A percentile compares a stretch with the other conserved stretches of the same genome.
These are phyloP conservation scores for Drosophila erecta DNA, from an alignment of 1,140 invertebrate genomes.

Conservation along the genomic window DNA sequence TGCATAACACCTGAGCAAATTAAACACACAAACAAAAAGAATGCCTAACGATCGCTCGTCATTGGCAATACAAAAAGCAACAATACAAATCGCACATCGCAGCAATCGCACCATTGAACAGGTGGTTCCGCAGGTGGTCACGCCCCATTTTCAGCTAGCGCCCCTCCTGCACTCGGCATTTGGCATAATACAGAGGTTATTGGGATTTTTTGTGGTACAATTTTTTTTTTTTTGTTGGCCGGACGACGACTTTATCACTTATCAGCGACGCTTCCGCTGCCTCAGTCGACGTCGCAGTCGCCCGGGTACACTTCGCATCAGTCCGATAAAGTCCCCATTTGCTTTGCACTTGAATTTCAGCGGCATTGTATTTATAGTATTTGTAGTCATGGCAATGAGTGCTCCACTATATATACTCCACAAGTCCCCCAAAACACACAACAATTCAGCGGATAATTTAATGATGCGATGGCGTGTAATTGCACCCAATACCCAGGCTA, in stretches of 20 bases:
- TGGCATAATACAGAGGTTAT: conserved; percentile 7
- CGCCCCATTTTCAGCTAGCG: conserved; percentile 44
- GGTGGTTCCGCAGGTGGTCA: conserved; percentile 60
- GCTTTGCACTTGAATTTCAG: conserved; percentile 74
- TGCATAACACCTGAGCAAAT: conserved; percentile 82
- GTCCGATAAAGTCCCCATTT: conserved; percentile 58
- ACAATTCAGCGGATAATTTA: conserved; percentile 8
- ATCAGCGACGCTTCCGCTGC: conserved; percentile 67
- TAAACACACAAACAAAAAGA: conserved; percentile 53
- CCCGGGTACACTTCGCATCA: conserved; percentile 47
- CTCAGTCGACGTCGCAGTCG: conserved; percentile 22
- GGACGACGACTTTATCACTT: conserved; percentile 41
- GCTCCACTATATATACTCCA: conserved; percentile 15
- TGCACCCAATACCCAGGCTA: conserved; percentile 4
- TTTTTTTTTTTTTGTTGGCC: conserved; percentile 6
- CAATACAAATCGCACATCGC: conserved; percentile 25
- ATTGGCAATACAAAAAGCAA: conserved; percentile 63
- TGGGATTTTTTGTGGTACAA: not conserved
- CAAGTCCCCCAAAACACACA: conserved; percentile 19
- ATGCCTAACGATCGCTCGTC: conserved; percentile 68
- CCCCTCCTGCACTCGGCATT: conserved; percentile 75
- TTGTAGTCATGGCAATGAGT: conserved; percentile 47
- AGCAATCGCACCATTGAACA: conserved; percentile 40
- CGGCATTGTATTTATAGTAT: conserved; percentile 70
- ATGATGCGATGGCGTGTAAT: conserved; percentile 19